phyloP scores from a whole-genome alignment of 1,140 invertebrate genomes.

The Trypoxylus dichotomus region DNA sequence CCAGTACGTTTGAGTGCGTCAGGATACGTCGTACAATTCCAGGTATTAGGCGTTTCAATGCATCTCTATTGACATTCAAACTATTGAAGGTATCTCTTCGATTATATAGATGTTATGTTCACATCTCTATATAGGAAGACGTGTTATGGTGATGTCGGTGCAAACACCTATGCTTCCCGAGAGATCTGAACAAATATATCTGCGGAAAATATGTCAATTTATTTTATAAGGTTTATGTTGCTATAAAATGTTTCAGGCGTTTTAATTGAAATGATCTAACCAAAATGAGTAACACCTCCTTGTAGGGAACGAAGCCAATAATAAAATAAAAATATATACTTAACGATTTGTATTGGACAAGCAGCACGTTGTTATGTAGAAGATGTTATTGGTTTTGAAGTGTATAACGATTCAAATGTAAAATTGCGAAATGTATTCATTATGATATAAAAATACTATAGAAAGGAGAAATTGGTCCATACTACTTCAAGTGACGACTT shows the following conservation, averaged over 20 bases:
- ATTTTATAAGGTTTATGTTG: background rate
- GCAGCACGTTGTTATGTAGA: too few species aligned
- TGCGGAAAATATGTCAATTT: background rate
- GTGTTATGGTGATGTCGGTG: background rate
- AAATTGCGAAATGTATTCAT: too few species aligned
- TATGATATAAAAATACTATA: too few species aligned
- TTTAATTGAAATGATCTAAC: conserved; percentile 17
- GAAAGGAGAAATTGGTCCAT: too few species aligned
- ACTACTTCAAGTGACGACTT: too few species aligned
- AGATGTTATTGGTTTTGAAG: too few species aligned
- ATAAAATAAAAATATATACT: too few species aligned
- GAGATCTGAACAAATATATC: background rate
- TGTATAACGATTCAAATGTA: too few species aligned
- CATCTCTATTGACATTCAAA: conserved; percentile 10
- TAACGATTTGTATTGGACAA: too few species aligned
- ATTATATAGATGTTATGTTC: conserved; percentile 6
- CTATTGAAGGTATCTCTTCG: conserved; percentile 4
- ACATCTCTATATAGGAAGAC: conserved; percentile 12
- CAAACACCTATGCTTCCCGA: background rate
- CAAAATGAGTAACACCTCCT: conserved; percentile 9
- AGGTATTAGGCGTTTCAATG: conserved; percentile 10
- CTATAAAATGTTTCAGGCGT: background rate
- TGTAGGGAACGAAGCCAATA: background rate
- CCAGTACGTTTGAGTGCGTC: background rate
- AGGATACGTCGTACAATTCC: background rate